A percentile compares a stretch with the other conserved stretches of the same genome.
Conservation (phyloP, 2,113 vertebrate species). For the Reinhardtius hippoglossoides region DNA sequence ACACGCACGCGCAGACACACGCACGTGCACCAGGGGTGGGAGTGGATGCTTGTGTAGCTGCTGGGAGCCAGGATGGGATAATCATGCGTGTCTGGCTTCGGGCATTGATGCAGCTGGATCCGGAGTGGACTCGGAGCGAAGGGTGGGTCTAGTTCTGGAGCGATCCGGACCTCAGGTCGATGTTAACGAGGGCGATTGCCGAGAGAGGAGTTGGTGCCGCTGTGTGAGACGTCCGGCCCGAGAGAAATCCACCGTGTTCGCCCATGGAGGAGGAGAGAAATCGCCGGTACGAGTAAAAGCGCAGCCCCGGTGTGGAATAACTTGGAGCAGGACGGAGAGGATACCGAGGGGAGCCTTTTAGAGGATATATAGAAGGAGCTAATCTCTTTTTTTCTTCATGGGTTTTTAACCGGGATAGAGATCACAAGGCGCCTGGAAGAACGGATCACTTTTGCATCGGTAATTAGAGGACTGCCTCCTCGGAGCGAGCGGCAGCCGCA, state of each 20-base stretch:
- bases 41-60: slow-evolving; percentile 69
- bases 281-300: slow-evolving; percentile 36
- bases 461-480: slow-evolving; percentile 65
- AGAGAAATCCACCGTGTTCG: slow-evolving; percentile 48
- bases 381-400: slow-evolving; percentile 39
- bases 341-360: slow-evolving; percentile 28
- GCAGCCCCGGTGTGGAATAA: slow-evolving; percentile 58
- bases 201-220: slow-evolving; percentile 59
- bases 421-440: slow-evolving; percentile 48
- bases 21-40: slow-evolving; percentile 63
- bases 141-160: slow-evolving; percentile 70
- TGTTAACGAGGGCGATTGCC: slow-evolving; percentile 63
- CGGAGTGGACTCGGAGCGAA: slow-evolving; percentile 69
- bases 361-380: slow-evolving; percentile 24
- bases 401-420: slow-evolving; percentile 47
- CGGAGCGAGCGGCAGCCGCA: slow-evolving; percentile 61
- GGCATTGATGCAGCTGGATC: slow-evolving; percentile 78
- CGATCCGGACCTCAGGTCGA: slow-evolving; percentile 56
- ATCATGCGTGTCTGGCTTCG: slow-evolving; percentile 79
- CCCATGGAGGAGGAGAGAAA: slow-evolving; percentile 63
- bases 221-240: slow-evolving; percentile 59
- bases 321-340: slow-evolving; percentile 39
- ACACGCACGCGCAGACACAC: slow-evolving; percentile 1
- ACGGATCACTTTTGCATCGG: slow-evolving; percentile 64
- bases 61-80: slow-evolving; percentile 80